These are phyloP conservation scores for Drosophila monieri DNA, from an alignment of 2,888 invertebrate species.

Conservation along the genomic window DNA sequence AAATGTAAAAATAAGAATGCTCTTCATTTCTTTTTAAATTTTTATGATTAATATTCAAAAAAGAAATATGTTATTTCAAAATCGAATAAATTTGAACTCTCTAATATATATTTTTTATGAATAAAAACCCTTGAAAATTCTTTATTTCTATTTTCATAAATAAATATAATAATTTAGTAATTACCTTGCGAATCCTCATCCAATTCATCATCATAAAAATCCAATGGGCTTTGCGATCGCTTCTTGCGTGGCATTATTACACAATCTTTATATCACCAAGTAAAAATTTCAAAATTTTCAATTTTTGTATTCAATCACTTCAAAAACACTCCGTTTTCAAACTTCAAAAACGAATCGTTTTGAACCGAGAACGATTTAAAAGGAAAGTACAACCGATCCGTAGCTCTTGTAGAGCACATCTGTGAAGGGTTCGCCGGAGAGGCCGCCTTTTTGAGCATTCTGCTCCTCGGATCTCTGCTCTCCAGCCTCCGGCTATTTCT, in stretches of 20 bases:
- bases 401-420: slow-evolving; percentile 53
- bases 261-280: slow-evolving; percentile 17
- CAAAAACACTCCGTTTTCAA: neutral
- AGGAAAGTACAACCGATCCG: slow-evolving; percentile 85
- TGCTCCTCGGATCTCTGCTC: slow-evolving; percentile 23
- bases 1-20: neutral
- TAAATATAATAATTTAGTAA: slow-evolving; percentile 11
- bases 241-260: slow-evolving; percentile 77
- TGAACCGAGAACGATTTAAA: slow-evolving; percentile 2
- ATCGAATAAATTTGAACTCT: too few relatives aligned
- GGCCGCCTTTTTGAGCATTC: slow-evolving; percentile 70
- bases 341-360: neutral
- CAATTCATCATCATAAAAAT: slow-evolving; percentile 82
- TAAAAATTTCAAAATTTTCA: slow-evolving; percentile 5
- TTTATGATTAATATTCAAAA: too few relatives aligned
- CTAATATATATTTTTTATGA: too few relatives aligned
- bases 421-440: slow-evolving; percentile 37
- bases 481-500: slow-evolving; percentile 80
- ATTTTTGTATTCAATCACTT: neutral
- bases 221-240: slow-evolving; percentile 80
- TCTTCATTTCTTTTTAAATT: neutral
- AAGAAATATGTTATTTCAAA: too few relatives aligned
- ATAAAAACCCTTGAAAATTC: neutral
- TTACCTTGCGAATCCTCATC: slow-evolving; percentile 84
- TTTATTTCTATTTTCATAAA: neutral